phyloP scores from a whole-genome alignment of 1,140 invertebrate genomes.

The Neodiprion pinetum region DNA sequence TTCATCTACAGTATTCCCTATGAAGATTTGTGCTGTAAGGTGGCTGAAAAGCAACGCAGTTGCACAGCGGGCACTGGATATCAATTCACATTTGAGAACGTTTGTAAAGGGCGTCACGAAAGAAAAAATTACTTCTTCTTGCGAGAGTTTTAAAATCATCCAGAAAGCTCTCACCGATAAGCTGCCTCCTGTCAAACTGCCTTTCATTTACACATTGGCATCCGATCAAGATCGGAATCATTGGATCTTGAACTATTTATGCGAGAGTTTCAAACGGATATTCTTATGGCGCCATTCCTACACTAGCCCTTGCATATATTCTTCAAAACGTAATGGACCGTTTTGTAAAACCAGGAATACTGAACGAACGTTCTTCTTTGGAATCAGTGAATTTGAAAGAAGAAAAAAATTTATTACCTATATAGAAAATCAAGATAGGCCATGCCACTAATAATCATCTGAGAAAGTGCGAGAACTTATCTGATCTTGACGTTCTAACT shows the following conservation, averaged over 20 bases:
- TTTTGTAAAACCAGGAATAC: slow-evolving; percentile 19
- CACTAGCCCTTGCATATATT: slow-evolving; percentile 19
- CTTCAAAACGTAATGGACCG: slow-evolving; percentile 19
- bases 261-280: slow-evolving; percentile 24
- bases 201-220: slow-evolving; percentile 30
- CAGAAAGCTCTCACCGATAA: slow-evolving; percentile 23
- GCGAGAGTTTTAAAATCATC: slow-evolving; percentile 26
- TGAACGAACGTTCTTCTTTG: slow-evolving; percentile 17
- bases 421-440: slow-evolving; percentile 13
- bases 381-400: slow-evolving; percentile 11
- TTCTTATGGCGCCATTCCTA: slow-evolving; percentile 22
- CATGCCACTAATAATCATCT: slow-evolving; percentile 16
- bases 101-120: slow-evolving; percentile 18
- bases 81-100: slow-evolving; percentile 11
- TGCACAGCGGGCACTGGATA: slow-evolving; percentile 10
- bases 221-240: background rate
- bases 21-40: slow-evolving; percentile 29
- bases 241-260: slow-evolving; percentile 25
- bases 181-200: slow-evolving; percentile 26
- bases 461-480: slow-evolving; percentile 12
- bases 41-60: slow-evolving; percentile 26
- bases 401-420: slow-evolving; percentile 15
- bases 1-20: slow-evolving; percentile 12
- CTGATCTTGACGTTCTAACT: slow-evolving; percentile 13
- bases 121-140: slow-evolving; percentile 18